Evolutionary conservation across 30 jellyfish, hydroid and myxozoan species (phyloP).

Genomic region (Hydra vulgaris): DNA sequence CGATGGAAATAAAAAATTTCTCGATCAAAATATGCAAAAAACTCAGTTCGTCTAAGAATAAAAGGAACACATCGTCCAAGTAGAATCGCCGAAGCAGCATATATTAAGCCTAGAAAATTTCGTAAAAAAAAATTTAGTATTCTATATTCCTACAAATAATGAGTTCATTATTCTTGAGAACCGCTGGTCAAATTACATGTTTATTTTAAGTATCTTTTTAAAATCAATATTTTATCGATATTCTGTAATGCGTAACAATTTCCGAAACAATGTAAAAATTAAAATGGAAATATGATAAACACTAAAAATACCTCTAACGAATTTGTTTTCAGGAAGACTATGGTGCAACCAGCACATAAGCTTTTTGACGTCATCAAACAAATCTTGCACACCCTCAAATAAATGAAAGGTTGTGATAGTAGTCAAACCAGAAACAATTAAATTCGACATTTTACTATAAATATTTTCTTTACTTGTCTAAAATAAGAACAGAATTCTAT

Average conservation of each 20-base stretch:
- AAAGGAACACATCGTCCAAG: constrained; percentile 15
- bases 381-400: constrained; percentile 35
- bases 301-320: neutral
- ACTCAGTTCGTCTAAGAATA: constrained; percentile 17
- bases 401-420: constrained; percentile 22
- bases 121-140: too few species aligned
- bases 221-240: neutral
- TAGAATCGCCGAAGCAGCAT: neutral
- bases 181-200: too few species aligned
- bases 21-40: constrained; percentile 21
- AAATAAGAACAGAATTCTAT: too few species aligned
- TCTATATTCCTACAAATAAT: too few species aligned
- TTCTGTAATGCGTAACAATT: too few species aligned
- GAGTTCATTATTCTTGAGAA: too few species aligned
- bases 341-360: constrained; percentile 24
- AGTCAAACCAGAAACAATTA: constrained; percentile 28
- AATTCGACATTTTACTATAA: constrained; percentile 3
- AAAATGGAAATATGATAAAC: too few species aligned
- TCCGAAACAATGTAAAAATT: too few species aligned
- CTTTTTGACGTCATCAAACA: constrained; percentile 19
- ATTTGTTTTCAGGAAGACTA: constrained; percentile 17
- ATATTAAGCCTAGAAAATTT: neutral
- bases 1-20: constrained; percentile 29
- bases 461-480: too few species aligned
- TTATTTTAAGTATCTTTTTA: neutral